phyloP scores from a whole-genome alignment of 2,113 vertebrate species.

The Barbus barbus region DNA sequence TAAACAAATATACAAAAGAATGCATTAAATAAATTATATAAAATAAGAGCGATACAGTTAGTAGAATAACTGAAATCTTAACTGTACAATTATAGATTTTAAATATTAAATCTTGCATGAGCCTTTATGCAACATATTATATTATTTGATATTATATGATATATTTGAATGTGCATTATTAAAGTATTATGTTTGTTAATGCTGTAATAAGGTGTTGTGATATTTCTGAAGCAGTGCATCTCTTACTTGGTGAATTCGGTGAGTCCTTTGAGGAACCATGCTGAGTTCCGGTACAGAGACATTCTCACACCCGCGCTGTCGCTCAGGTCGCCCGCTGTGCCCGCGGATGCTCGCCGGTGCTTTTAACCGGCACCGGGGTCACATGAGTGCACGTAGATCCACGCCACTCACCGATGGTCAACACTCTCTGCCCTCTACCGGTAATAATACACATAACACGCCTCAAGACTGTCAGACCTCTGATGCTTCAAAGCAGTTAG shows the following conservation, averaged over 20 bases:
- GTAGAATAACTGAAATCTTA: neutral
- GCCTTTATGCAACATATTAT: neutral
- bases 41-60: neutral
- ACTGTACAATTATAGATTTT: neutral
- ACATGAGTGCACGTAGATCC: conserved; percentile 40
- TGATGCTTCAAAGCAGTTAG: neutral
- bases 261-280: conserved; percentile 78
- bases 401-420: neutral
- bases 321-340: conserved; percentile 7
- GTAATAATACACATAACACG: neutral
- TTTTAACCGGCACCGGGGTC: conserved; percentile 45
- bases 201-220: neutral
- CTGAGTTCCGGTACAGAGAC: conserved; percentile 80
- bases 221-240: neutral
- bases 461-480: no score
- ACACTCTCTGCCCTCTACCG: conserved; percentile 3
- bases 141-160: neutral
- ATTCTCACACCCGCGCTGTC: conserved; percentile 56
- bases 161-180: neutral
- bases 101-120: neutral
- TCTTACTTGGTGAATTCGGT: conserved; percentile 79
- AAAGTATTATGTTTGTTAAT: neutral
- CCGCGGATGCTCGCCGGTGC: neutral
- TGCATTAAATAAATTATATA: neutral
- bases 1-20: neutral